Percentiles rank a stretch among this genome's conserved stretches.
phyloP scores from a whole-genome alignment of 2,888 invertebrate species.

The Argynnis bischoffii region DNA sequence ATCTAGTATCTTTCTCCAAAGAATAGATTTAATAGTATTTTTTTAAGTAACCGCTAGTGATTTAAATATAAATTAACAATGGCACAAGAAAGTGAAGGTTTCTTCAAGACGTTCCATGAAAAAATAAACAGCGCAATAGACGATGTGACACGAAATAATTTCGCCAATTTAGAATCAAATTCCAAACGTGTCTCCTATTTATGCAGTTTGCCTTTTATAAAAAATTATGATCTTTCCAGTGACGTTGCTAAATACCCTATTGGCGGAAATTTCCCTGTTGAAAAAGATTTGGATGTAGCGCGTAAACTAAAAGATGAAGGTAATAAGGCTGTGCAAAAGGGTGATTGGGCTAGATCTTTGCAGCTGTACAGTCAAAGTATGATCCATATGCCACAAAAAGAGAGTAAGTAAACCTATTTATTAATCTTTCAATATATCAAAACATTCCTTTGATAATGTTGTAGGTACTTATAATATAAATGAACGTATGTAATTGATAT shows the following conservation, averaged over 20 bases:
- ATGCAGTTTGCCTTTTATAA: conserved; percentile 79
- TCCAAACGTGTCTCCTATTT: conserved; percentile 84
- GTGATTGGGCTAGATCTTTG: conserved; percentile 86
- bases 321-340: conserved; percentile 87
- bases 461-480: too few species aligned
- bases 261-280: conserved; percentile 64
- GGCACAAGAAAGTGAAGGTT: conserved; percentile 69
- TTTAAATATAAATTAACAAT: conserved; percentile 46
- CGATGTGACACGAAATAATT: conserved; percentile 83
- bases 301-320: conserved; percentile 86
- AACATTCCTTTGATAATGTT: not conserved
- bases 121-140: conserved; percentile 79
- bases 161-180: conserved; percentile 84
- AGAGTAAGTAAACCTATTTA: conserved; percentile 75
- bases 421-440: conserved; percentile 16
- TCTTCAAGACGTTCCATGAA: conserved; percentile 86
- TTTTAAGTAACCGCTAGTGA: not conserved
- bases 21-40: not conserved
- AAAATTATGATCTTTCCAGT: conserved; percentile 74
- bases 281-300: conserved; percentile 83
- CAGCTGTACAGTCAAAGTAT: conserved; percentile 87
- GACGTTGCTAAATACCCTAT: conserved; percentile 63
- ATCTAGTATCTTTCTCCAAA: conserved; percentile 27
- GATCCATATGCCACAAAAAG: conserved; percentile 84
- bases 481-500: not conserved